These are phyloP conservation scores for Coregonus suidteri DNA, from an alignment of 2,797 vertebrate genomes.

Conservation along the genomic window DNA sequence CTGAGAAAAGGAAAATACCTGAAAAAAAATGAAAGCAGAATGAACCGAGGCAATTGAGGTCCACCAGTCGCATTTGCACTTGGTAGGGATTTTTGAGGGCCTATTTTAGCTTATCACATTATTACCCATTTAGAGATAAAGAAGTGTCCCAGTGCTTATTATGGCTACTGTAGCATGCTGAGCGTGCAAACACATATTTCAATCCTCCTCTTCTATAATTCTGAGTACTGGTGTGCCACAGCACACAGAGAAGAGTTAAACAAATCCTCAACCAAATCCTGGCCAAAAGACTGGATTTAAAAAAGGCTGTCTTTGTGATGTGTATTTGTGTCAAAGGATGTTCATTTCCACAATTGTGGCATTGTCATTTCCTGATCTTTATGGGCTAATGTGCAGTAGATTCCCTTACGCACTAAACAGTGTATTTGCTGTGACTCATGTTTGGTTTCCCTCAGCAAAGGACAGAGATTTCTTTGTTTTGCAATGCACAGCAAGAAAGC, in stretches of 20 bases:
- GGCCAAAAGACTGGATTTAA: not conserved
- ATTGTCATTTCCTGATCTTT: not conserved
- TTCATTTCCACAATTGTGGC: not conserved
- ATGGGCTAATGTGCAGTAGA: no score
- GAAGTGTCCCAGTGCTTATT: constrained; percentile 87
- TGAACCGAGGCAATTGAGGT: constrained; percentile 93
- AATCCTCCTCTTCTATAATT: constrained; percentile 73
- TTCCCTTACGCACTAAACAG: not conserved
- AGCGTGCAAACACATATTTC: constrained; percentile 89
- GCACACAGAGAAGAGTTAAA: constrained; percentile 58
- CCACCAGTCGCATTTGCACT: constrained; percentile 88
- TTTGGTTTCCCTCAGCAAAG: not conserved
- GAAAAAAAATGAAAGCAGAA: constrained; percentile 78
- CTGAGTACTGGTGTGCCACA: constrained; percentile 65
- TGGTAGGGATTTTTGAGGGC: constrained; percentile 84
- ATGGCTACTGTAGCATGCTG: constrained; percentile 83
- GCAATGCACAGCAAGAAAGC: not conserved
- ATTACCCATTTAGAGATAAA: constrained; percentile 94
- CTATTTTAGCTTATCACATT: constrained; percentile 94
- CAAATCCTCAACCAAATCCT: constrained; percentile 43
- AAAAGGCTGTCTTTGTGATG: not conserved
- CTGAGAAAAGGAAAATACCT: constrained; percentile 85
- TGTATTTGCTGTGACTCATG: not conserved
- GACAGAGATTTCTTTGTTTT: not conserved
- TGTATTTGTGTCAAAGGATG: not conserved